These are phyloP conservation scores for Plebejus argus DNA, from an alignment of 2,888 invertebrate genomes.

Conservation along the genomic window DNA sequence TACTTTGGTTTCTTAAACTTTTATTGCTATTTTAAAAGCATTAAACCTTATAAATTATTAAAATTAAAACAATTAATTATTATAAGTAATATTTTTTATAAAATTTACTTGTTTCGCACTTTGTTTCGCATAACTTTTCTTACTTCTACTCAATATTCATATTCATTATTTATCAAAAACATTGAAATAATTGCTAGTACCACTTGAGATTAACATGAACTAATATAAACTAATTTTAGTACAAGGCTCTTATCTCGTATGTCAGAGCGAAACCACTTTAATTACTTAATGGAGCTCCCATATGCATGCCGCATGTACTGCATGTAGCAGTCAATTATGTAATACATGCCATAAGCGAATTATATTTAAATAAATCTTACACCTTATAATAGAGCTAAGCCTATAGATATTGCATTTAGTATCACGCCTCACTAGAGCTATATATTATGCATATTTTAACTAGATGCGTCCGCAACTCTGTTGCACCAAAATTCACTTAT, in stretches of 20 bases:
- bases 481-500: no score
- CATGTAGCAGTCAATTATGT: background rate
- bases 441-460: no score
- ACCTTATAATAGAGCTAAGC: background rate
- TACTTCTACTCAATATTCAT: background rate
- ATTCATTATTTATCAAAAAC: background rate
- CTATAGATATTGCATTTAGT: background rate
- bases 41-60: no score
- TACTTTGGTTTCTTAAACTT: no score
- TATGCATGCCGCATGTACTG: background rate
- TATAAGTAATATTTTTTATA: background rate
- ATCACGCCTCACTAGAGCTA: background rate
- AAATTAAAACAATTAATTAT: no score
- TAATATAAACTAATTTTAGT: background rate
- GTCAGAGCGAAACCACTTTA: conserved; percentile 11
- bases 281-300: background rate
- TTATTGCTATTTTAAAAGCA: no score
- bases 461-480: no score
- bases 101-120: background rate
- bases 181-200: background rate
- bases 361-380: background rate
- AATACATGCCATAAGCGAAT: background rate
- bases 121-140: background rate
- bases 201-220: background rate
- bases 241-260: conserved; percentile 15